Conservation (phyloP, 1,140 invertebrate species). For the Caerostris extrusa region DNA sequence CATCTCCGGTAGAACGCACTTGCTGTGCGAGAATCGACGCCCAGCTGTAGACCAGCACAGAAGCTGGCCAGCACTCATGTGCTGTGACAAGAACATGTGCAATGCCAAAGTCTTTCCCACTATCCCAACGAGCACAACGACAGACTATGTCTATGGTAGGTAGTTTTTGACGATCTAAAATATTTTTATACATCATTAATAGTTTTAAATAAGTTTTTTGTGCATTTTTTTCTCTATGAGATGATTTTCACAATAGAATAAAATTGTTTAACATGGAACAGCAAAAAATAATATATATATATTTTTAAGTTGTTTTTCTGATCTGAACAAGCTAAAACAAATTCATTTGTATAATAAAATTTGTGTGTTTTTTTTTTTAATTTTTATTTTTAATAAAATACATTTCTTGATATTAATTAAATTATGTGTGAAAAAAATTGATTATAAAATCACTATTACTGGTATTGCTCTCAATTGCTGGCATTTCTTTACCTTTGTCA, state of each 20-base stretch:
- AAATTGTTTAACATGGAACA: too few species aligned
- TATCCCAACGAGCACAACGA: neutral
- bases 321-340: too few species aligned
- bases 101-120: conserved; percentile 78
- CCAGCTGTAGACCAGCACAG: conserved; percentile 71
- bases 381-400: too few species aligned
- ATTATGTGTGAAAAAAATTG: too few species aligned
- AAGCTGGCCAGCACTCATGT: conserved; percentile 80
- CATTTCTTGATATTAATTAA: too few species aligned
- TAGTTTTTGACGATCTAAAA: neutral
- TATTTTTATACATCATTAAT: neutral
- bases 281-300: too few species aligned
- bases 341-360: too few species aligned
- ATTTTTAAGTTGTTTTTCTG: too few species aligned
- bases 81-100: conserved; percentile 81
- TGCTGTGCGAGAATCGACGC: conserved; percentile 78
- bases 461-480: too few species aligned
- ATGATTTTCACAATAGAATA: neutral
- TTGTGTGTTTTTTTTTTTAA: too few species aligned
- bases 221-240: neutral
- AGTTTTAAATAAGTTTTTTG: neutral
- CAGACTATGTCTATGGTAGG: conserved; percentile 1
- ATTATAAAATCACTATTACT: too few species aligned
- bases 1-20: conserved; percentile 76
- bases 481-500: too few species aligned